Percentiles rank a stretch among this genome's conserved stretches.
These are phyloP conservation scores for Euzetes globulus DNA, from an alignment of 2,888 invertebrate species.

Conservation along the genomic window DNA sequence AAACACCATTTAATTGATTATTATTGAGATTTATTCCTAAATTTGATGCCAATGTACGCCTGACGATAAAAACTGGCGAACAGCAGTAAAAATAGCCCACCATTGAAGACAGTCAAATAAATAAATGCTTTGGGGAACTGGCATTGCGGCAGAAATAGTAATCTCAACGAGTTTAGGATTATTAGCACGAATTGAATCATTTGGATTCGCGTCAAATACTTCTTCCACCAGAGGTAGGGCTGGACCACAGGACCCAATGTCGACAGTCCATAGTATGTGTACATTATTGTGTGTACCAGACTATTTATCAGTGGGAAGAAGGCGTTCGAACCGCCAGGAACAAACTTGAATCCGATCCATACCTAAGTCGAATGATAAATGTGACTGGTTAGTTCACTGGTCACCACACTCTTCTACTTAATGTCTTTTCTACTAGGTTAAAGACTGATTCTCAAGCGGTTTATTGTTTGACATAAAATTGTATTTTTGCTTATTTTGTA, in stretches of 20 bases:
- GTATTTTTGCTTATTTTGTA: no score
- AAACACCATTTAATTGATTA: not conserved
- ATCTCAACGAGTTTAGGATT: constrained; percentile 39
- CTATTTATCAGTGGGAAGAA: constrained; percentile 49
- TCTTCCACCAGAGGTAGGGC: constrained; percentile 51
- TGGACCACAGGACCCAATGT: constrained; percentile 49
- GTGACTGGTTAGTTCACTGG: no score
- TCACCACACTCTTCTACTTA: no score
- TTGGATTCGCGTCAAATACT: constrained; percentile 50
- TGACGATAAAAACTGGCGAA: constrained; percentile 48
- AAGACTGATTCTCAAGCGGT: no score
- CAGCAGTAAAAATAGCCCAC: constrained; percentile 48
- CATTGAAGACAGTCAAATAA: constrained; percentile 49
- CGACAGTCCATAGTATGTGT: constrained; percentile 49
- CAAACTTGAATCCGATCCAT: constrained; percentile 37
- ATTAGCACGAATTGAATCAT: constrained; percentile 44
- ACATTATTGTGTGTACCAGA: constrained; percentile 50
- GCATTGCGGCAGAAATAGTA: constrained; percentile 46
- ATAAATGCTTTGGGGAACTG: constrained; percentile 48
- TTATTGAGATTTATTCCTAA: constrained; percentile 8
- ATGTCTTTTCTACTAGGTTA: no score
- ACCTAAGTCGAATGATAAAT: not conserved
- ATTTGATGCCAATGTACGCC: constrained; percentile 12
- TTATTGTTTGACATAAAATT: no score
- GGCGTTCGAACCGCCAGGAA: constrained; percentile 49